phyloP scores from a whole-genome alignment of 2,797 vertebrate genomes.

The Pangasius sanitwongsei region DNA sequence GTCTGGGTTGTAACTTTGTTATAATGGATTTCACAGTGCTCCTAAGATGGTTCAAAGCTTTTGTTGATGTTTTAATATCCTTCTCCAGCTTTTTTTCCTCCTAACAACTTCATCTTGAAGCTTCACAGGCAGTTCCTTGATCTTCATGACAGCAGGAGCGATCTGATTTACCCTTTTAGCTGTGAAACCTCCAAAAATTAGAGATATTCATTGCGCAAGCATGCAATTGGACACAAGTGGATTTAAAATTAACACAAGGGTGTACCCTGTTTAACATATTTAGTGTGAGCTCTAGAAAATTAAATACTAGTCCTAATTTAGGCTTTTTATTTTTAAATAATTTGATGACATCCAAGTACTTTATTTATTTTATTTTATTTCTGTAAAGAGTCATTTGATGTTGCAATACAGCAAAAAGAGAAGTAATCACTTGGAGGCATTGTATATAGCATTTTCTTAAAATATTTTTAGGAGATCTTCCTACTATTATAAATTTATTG shows the following conservation, averaged over 20 bases:
- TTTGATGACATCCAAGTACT: too few species aligned
- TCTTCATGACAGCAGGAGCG: background rate
- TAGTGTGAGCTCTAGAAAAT: background rate
- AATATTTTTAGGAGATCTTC: background rate
- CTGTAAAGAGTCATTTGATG: background rate
- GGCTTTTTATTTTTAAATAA: background rate
- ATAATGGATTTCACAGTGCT: background rate
- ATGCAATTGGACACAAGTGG: background rate
- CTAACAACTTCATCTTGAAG: background rate
- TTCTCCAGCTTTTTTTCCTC: background rate
- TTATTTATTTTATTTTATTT: background rate
- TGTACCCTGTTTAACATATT: background rate
- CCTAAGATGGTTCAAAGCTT: background rate
- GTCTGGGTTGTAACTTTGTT: background rate
- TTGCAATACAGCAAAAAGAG: background rate
- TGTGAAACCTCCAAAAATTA: background rate
- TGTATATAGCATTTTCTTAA: background rate
- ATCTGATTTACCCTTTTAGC: background rate
- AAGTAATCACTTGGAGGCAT: background rate
- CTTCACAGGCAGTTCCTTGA: background rate
- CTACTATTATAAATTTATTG: background rate
- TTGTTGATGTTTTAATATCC: background rate
- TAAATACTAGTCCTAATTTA: background rate
- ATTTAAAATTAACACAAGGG: background rate
- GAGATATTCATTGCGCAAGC: background rate